Conservation (phyloP, 2,797 vertebrate species). For the Crotalus adamanteus region DNA sequence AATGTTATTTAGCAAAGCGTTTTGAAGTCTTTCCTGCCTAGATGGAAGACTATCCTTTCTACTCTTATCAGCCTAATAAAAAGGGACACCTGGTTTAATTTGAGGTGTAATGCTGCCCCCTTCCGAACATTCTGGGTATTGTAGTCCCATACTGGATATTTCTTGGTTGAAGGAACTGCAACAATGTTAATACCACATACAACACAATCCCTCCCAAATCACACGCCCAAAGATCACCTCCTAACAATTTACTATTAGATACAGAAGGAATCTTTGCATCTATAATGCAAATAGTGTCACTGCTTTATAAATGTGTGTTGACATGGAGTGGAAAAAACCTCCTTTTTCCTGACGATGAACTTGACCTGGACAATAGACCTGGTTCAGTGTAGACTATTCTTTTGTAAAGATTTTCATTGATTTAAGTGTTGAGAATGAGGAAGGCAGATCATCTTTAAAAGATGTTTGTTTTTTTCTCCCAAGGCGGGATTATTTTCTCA, state of each 20-base stretch:
- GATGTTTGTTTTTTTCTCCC: neutral
- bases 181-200: neutral
- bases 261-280: neutral
- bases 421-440: neutral
- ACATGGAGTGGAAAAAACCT: neutral
- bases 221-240: neutral
- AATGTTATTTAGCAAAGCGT: conserved; percentile 49
- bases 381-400: neutral
- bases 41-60: neutral
- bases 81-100: conserved; percentile 30
- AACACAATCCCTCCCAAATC: neutral
- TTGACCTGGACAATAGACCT: neutral
- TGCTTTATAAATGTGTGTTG: neutral
- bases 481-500: neutral
- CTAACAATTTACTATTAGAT: neutral
- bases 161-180: neutral
- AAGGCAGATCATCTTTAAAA: neutral
- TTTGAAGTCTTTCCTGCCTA: conserved; percentile 19
- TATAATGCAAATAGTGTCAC: neutral
- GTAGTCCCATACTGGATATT: conserved; percentile 32
- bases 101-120: conserved; percentile 76
- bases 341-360: neutral
- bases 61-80: neutral
- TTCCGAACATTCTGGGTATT: conserved; percentile 59
- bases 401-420: neutral